Evolutionary conservation across 2,888 invertebrate genomes (phyloP).

Genomic region (Diarsia mendica): DNA sequence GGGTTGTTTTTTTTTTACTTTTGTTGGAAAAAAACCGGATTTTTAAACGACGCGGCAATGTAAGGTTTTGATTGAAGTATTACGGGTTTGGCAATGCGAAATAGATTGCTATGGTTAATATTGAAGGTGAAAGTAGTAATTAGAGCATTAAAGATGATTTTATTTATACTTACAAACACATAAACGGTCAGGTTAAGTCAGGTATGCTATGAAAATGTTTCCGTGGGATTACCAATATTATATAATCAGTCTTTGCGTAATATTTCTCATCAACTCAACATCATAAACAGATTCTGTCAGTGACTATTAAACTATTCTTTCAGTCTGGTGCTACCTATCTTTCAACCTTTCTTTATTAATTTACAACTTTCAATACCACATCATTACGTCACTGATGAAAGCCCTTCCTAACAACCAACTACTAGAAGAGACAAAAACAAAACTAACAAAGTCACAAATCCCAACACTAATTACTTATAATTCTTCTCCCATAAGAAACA

Average conservation of each 20-base stretch:
- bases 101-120: constrained; percentile 21
- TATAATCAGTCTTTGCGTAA: background rate
- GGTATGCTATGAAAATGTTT: background rate
- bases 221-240: background rate
- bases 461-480: constrained; percentile 37
- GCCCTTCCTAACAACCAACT: background rate
- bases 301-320: too few species aligned
- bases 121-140: constrained; percentile 11
- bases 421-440: background rate
- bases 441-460: constrained; percentile 9
- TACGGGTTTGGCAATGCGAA: constrained; percentile 21
- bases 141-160: constrained; percentile 7
- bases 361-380: too few species aligned
- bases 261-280: background rate
- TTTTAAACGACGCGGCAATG: constrained; percentile 40
- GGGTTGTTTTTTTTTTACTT: constrained; percentile 25
- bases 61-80: constrained; percentile 42
- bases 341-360: too few species aligned
- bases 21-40: background rate
- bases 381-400: too few species aligned
- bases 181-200: too few species aligned
- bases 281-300: too few species aligned
- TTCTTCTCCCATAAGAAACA: constrained; percentile 45
- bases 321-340: too few species aligned
- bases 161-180: background rate